Evolutionary conservation across 2,113 vertebrate species (phyloP), one percentile per base, ranked within the genome.

Genomic region (Archocentrus centrarchus): DNA sequence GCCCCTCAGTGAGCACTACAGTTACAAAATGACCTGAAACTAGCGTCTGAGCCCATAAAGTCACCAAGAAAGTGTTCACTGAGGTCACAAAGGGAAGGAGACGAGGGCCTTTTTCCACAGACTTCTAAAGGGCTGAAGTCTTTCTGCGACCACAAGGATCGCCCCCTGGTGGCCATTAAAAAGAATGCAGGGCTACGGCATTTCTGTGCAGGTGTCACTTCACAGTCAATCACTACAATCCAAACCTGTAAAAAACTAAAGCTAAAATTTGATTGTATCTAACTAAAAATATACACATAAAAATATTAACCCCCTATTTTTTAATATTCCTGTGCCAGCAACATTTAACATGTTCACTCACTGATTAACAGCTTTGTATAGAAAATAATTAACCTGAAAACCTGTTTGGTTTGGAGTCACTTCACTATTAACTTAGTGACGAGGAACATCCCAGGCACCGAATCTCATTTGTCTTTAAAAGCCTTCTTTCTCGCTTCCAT

Each of bases 131-230:
- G 24, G 18, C 15, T 4, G 9, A 18, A 50, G 64, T 7, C 44
- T 30, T 50, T 70, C 41, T 1, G 24, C 1, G 6, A 50, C 64
- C 0, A 0, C 22, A 30, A 0, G 2, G 22, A 18, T 70, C 5
- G 41, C 64, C 64, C 41, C 64, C 41, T 13, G 64, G 9, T 70
- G 41, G 64, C 9, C 0, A 11, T 30, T 20, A 15, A 50, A 30
- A 47, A 22, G 10, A 70, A 50, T 30, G 24, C 66, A 50, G 41
- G 27, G 39, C 24, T 47, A 68, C 47, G 39, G 8, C 39, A 11
- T 0, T 41, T 27, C 39, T 47, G 39, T 11, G 11, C 10, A 1
- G 39, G 39, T 11, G 64, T 68, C 39, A 68, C 64, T 68, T 47
- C 27, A 68, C 39, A 68, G 8, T 68, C 64, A 27, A 18, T 68